Conservation (phyloP, 2,113 vertebrate species). For the Anguilla japonica region DNA sequence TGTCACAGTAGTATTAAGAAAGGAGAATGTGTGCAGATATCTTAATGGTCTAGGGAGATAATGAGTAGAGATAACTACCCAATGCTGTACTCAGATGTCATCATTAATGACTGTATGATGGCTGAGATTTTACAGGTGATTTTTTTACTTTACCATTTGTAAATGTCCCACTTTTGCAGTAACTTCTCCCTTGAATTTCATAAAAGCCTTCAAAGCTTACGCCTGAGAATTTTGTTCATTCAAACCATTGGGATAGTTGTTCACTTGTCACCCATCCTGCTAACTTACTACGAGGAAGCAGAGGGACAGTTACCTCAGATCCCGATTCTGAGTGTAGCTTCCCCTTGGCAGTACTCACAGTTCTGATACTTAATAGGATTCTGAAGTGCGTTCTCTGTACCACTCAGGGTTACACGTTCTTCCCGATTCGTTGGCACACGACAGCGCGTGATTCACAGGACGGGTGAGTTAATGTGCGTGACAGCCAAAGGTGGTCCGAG, state of each 20-base stretch:
- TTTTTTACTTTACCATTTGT: neutral
- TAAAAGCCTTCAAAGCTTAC: neutral
- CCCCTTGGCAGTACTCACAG: neutral
- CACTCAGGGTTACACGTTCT: neutral
- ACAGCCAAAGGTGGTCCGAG: neutral
- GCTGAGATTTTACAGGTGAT: neutral
- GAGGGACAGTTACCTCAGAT: neutral
- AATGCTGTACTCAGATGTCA: neutral
- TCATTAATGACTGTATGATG: neutral
- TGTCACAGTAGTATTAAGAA: neutral
- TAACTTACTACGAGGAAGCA: neutral
- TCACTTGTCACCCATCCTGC: neutral
- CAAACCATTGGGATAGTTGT: neutral
- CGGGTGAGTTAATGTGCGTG: neutral
- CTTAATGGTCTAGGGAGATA: neutral
- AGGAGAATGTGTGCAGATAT: neutral
- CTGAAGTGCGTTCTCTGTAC: neutral
- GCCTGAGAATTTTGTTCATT: neutral
- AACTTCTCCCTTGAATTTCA: neutral
- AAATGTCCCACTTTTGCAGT: neutral
- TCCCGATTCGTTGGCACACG: neutral
- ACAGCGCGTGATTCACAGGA: neutral
- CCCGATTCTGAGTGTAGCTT: neutral
- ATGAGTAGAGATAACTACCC: neutral
- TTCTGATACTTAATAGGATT: neutral